Percentiles rank a stretch among this genome's conserved stretches.
Evolutionary conservation across 2,797 vertebrate species (phyloP).

Genomic region (Hippocampus kuda): DNA sequence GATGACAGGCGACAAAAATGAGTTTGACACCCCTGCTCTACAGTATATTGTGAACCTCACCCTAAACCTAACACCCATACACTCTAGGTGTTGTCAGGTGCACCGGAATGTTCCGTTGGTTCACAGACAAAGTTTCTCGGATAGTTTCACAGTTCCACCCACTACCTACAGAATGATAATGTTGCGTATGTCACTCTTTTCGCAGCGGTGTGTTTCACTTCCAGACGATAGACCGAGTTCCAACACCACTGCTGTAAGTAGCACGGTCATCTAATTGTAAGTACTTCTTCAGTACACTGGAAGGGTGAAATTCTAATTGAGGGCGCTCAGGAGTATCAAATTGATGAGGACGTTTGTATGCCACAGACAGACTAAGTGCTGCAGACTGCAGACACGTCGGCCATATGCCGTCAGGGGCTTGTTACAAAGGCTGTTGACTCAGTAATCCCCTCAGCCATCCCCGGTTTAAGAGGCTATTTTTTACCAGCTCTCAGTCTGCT

Average conservation of each 20-base stretch:
- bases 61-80: no score
- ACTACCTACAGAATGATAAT: not conserved
- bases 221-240: not conserved
- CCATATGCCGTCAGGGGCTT: slow-evolving; percentile 56
- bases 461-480: slow-evolving; percentile 69
- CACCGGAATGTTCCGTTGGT: no score
- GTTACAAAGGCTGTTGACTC: slow-evolving; percentile 39
- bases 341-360: slow-evolving; percentile 22
- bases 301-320: not conserved
- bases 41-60: no score
- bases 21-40: no score
- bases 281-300: not conserved
- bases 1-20: no score
- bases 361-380: slow-evolving; percentile 18
- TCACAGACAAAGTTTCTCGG: no score
- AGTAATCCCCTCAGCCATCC: slow-evolving; percentile 64
- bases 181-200: not conserved
- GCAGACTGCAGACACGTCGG: slow-evolving; percentile 32
- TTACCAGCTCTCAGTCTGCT: slow-evolving; percentile 57
- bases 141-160: no score
- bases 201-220: no score
- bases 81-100: no score
- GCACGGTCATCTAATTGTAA: no score
- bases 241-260: not conserved
- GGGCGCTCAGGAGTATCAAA: not conserved